Evolutionary conservation across 2,797 vertebrate species (phyloP), one percentile per base, ranked within the genome.

Genomic region (Hippoglossus hippoglossus): DNA sequence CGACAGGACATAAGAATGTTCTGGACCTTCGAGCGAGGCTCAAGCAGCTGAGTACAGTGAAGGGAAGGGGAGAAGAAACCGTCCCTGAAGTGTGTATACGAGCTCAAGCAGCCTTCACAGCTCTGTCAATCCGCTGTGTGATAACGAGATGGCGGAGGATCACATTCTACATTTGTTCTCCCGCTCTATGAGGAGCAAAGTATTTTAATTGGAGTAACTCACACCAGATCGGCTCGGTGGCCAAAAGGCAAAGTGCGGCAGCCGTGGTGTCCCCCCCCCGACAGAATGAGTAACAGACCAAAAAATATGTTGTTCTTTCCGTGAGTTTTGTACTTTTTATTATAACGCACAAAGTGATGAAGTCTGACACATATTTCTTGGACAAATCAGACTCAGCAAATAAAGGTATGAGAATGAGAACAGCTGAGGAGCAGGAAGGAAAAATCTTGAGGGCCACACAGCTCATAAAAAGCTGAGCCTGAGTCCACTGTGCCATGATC

Each of bases 131-230:
- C 56, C 39, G 56, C 5, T 55, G 51, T 75, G 56, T 63, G 74
- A 77, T 70, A 79, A 21, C 21, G 62, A 75, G 16, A 79, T 87
- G 85, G 76, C 82, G 66, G 22, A 16, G 26, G 26, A 74, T 68
- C 56, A 39, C 57, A 72, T 67, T 79, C 22, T 69, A 51, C 49
- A 65, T 87, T 80, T 69, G 71, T 70, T 70, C 60, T 60, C 63
- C 34, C 21, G 71, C 25, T 71, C 9, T 56, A 57, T 36, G 52
- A 70, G 52, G 70, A 79, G 64, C 49, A 81, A 77, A 79, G 63
- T 26, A 24, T 66, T 86, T 80, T 70, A 87, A 87, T 87, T 79
- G 60, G 66, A 41, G 52, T 80, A 85, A 88, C 73, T 73, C 51
- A 79, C 63, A 77, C 47, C 72, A 81, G 67, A 77, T 47, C 62